Conservation (phyloP, 2,888 invertebrate species). For the Phasia obesa region DNA sequence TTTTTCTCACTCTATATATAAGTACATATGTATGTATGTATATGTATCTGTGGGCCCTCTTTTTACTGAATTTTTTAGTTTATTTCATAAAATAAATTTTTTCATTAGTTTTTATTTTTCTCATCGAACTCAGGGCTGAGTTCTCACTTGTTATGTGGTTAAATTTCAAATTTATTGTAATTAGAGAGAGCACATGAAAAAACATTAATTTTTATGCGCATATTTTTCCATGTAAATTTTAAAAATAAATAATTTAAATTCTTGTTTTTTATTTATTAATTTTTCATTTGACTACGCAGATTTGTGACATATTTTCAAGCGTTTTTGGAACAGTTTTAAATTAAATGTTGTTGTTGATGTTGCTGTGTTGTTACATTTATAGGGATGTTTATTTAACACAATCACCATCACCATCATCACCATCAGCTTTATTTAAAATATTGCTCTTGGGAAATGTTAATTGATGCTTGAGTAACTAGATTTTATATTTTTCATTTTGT, state of each 20-base stretch:
- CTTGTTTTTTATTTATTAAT: background rate
- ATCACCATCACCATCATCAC: background rate
- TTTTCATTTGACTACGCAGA: conserved; percentile 7
- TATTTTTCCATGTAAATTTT: background rate
- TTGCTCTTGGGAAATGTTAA: conserved; percentile 39
- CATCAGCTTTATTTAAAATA: conserved; percentile 24
- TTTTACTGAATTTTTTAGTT: no score
- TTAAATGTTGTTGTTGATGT: conserved; percentile 12
- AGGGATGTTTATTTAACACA: conserved; percentile 47
- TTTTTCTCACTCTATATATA: no score
- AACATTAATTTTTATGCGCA: no score
- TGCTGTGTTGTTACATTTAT: conserved; percentile 7
- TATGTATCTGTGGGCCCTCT: no score
- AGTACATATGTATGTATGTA: no score
- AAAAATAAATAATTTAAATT: background rate
- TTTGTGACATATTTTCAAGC: conserved; percentile 59
- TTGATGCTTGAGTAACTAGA: conserved; percentile 46
- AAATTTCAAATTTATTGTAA: no score
- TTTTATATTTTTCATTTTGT: conserved; percentile 17
- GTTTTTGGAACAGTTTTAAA: conserved; percentile 12
- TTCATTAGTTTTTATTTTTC: no score
- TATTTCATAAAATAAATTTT: no score
- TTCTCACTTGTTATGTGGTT: no score
- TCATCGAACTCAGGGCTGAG: no score
- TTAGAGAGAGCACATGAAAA: no score